These are phyloP conservation scores for Harlomillsia oculata DNA, from an alignment of 1,140 invertebrate genomes.

Conservation along the genomic window DNA sequence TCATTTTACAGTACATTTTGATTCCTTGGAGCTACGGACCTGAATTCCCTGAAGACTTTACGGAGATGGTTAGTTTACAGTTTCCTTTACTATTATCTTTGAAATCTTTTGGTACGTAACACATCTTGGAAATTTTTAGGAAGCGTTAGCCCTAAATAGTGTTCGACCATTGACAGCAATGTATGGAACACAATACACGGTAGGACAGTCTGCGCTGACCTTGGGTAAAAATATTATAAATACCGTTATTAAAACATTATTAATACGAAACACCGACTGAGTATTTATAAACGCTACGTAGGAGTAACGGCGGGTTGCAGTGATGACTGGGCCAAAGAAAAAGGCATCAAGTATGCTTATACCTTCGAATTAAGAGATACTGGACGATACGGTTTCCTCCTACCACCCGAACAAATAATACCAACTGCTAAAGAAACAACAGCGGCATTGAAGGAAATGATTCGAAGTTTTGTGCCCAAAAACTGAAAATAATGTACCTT, in stretches of 20 bases:
- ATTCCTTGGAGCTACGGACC: slow-evolving; percentile 41
- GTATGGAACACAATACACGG: slow-evolving; percentile 34
- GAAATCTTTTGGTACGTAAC: background rate
- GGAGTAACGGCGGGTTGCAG: slow-evolving; percentile 55
- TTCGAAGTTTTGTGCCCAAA: too few species aligned
- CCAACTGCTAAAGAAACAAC: too few species aligned
- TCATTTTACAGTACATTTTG: slow-evolving; percentile 17
- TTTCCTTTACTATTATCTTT: background rate
- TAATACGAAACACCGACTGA: background rate
- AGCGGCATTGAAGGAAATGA: too few species aligned
- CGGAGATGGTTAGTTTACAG: slow-evolving; percentile 37
- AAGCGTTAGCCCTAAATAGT: slow-evolving; percentile 10
- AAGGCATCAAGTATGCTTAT: slow-evolving; percentile 62
- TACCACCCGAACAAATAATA: slow-evolving; percentile 45
- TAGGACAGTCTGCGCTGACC: slow-evolving; percentile 37
- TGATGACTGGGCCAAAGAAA: slow-evolving; percentile 83
- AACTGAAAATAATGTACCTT: too few species aligned
- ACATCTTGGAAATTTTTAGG: background rate
- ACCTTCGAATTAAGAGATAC: slow-evolving; percentile 45
- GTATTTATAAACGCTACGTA: background rate
- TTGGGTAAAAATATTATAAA: slow-evolving; percentile 35
- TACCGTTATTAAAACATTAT: background rate
- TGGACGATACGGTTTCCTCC: slow-evolving; percentile 47
- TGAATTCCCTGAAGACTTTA: slow-evolving; percentile 37
- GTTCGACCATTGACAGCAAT: background rate